phyloP scores from a whole-genome alignment of 1,140 invertebrate species.

The Eupristina koningsbergeri region DNA sequence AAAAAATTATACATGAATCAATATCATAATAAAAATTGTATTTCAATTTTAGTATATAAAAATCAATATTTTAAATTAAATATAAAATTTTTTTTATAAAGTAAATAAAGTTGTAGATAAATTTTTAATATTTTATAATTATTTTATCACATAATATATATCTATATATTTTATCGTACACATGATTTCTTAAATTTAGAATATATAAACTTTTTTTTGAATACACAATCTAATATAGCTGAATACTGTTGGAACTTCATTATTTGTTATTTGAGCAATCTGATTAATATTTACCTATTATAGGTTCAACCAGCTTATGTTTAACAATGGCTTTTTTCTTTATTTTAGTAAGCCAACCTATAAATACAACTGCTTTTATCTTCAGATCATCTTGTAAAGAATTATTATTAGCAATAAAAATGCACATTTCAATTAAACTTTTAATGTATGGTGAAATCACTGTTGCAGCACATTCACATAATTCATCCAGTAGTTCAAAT shows the following conservation, averaged over 20 bases:
- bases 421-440: conserved; percentile 78
- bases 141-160: no score
- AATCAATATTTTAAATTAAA: not conserved
- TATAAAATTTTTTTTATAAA: not conserved
- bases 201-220: no score
- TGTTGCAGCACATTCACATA: conserved; percentile 79
- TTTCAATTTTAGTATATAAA: not conserved
- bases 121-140: not conserved
- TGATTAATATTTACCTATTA: conserved; percentile 75
- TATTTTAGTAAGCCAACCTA: conserved; percentile 77
- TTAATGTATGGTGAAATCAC: conserved; percentile 80
- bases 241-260: no score
- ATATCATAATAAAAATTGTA: not conserved
- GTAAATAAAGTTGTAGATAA: not conserved
- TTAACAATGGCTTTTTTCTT: conserved; percentile 86
- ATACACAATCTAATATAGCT: no score
- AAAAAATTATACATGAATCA: not conserved
- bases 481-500: conserved; percentile 82
- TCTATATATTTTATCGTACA: no score
- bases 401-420: conserved; percentile 76
- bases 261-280: no score
- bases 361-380: conserved; percentile 79
- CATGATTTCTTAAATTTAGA: no score
- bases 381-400: conserved; percentile 76
- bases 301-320: conserved; percentile 82